Percentiles rank a stretch among this genome's conserved stretches.
Conservation (phyloP, 2,797 vertebrate genomes). For the Micrastur ruficollis region DNA sequence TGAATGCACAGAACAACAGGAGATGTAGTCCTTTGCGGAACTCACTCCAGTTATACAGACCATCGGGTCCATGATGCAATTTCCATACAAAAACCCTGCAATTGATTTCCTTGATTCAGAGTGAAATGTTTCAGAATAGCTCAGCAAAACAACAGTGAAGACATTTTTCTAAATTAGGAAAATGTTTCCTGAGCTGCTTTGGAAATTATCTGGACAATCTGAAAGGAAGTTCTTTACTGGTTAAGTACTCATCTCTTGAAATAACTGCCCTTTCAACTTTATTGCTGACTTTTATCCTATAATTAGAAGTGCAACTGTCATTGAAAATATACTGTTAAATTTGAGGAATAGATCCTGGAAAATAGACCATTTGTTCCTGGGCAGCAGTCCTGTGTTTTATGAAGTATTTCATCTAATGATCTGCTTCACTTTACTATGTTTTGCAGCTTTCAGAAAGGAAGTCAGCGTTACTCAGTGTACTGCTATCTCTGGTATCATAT, state of each 20-base stretch:
- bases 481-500: background rate
- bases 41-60: background rate
- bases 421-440: background rate
- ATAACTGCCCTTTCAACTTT: background rate
- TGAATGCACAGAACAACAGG: background rate
- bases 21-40: background rate
- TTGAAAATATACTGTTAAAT: background rate
- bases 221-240: background rate
- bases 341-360: background rate
- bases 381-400: background rate
- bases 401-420: background rate
- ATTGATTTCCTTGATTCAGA: background rate
- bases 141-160: background rate
- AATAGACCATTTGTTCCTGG: no score
- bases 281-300: background rate
- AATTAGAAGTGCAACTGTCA: background rate
- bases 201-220: background rate
- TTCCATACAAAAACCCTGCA: background rate
- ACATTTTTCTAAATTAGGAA: background rate
- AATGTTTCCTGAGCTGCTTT: background rate
- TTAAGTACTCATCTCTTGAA: background rate
- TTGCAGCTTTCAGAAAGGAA: background rate
- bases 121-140: background rate
- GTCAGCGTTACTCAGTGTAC: background rate
- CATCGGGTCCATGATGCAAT: fast-evolving